A percentile compares a stretch with the other conserved stretches of the same genome.
Conservation (phyloP, 2,888 invertebrate species). For the Drosophila lutescens region DNA sequence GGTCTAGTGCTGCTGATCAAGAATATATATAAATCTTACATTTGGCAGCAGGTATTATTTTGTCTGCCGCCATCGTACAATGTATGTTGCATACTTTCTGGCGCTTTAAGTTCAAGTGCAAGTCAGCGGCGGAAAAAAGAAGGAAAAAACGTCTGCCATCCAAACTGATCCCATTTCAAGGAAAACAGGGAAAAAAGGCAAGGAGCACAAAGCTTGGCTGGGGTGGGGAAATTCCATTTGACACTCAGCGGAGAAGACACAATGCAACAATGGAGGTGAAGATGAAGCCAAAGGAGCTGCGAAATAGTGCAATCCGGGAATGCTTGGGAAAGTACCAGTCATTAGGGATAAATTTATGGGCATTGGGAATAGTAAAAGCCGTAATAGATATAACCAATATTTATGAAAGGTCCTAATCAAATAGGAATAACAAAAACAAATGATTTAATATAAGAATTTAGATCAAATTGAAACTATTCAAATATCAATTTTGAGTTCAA, state of each 20-base stretch:
- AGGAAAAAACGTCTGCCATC: not conserved
- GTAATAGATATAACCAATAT: constrained; percentile 11
- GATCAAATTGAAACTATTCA: not conserved
- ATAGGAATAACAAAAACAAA: not conserved
- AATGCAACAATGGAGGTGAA: constrained; percentile 27
- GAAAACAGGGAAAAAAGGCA: not conserved
- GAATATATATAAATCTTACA: no score
- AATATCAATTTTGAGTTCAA: not conserved
- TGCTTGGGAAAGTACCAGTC: not conserved
- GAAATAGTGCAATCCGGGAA: constrained; percentile 3
- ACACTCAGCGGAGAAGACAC: constrained; percentile 49
- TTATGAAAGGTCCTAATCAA: not conserved
- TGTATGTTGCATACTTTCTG: constrained; percentile 52
- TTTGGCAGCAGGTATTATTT: no score
- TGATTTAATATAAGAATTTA: not conserved
- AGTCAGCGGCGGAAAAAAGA: constrained; percentile 29
- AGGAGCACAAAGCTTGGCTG: not conserved
- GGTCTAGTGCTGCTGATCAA: no score
- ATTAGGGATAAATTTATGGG: constrained; percentile 6
- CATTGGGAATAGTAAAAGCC: not conserved
- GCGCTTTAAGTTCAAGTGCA: constrained; percentile 70
- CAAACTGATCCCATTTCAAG: constrained; percentile 57
- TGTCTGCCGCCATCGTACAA: not conserved
- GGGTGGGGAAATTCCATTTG: constrained; percentile 35
- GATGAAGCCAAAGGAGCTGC: constrained; percentile 1